A percentile compares a stretch with the other conserved stretches of the same genome.
Conservation (phyloP, 1,140 invertebrate species). For the Achatina immaculata region DNA sequence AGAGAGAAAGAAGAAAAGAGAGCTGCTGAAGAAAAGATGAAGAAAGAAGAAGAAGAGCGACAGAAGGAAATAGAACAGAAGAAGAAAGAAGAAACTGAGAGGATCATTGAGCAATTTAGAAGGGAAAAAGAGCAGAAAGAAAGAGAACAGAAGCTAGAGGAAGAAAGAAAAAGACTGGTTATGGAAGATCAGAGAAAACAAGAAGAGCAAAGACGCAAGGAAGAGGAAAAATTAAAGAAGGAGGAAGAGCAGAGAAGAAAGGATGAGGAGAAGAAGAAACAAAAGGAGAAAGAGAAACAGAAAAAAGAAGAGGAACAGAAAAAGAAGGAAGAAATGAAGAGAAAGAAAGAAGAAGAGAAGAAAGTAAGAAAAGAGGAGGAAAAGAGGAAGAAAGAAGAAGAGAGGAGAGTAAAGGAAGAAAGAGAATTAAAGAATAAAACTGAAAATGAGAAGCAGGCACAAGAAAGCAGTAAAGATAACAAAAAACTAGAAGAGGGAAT, state of each 20-base stretch:
- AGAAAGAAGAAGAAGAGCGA: conserved; percentile 12
- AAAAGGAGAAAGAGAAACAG: background rate
- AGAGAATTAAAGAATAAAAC: background rate
- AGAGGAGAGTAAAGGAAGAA: background rate
- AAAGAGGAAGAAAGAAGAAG: background rate
- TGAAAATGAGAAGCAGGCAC: background rate
- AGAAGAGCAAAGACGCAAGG: conserved; percentile 1
- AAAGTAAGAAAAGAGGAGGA: background rate
- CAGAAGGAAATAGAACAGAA: background rate
- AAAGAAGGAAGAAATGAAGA: background rate
- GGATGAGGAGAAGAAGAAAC: background rate
- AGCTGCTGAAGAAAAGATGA: conserved; percentile 4
- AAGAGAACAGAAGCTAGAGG: background rate
- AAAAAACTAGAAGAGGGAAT: background rate
- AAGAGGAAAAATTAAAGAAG: conserved; percentile 1
- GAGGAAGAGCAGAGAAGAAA: conserved; percentile 3
- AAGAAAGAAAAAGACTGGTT: background rate
- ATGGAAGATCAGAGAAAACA: background rate
- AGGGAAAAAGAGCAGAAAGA: background rate
- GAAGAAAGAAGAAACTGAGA: conserved; percentile 4
- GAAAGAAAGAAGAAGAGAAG: background rate
- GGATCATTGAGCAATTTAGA: background rate
- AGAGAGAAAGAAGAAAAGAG: conserved; percentile 1
- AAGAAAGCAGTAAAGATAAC: background rate
- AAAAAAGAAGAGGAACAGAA: background rate